Evolutionary conservation across 2,113 vertebrate species (phyloP).

Genomic region (Pluvialis apricaria): DNA sequence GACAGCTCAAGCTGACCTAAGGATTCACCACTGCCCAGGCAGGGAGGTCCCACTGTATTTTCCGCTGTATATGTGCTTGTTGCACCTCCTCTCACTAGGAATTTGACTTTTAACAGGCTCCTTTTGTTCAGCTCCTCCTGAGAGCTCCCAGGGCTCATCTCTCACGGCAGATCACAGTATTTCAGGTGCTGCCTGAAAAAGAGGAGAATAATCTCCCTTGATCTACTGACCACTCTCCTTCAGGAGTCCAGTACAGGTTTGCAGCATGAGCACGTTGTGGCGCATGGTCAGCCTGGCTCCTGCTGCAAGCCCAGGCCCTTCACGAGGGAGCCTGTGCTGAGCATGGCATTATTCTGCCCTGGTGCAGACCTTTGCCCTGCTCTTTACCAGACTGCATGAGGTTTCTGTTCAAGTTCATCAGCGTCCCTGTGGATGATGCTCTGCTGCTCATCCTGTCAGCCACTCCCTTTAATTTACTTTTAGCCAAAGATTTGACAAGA

Average conservation of each 20-base stretch:
- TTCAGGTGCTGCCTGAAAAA: background rate
- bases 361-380: background rate
- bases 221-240: background rate
- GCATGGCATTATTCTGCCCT: background rate
- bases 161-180: fast-evolving
- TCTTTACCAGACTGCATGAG: background rate
- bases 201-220: background rate
- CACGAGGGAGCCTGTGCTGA: background rate
- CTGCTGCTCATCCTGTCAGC: background rate
- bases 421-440: background rate
- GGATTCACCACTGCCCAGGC: background rate
- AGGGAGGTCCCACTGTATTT: background rate
- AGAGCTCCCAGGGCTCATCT: background rate
- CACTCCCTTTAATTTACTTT: background rate
- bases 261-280: fast-evolving
- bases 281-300: background rate
- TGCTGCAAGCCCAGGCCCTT: background rate
- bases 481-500: background rate
- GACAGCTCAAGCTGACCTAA: background rate
- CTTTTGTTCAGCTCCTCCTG: background rate
- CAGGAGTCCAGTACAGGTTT: background rate
- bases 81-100: background rate
- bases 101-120: background rate
- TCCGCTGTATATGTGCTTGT: background rate
- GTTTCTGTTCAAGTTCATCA: background rate